Evolutionary conservation across 2,797 vertebrate species (phyloP).

Genomic region (Falco berigora): DNA sequence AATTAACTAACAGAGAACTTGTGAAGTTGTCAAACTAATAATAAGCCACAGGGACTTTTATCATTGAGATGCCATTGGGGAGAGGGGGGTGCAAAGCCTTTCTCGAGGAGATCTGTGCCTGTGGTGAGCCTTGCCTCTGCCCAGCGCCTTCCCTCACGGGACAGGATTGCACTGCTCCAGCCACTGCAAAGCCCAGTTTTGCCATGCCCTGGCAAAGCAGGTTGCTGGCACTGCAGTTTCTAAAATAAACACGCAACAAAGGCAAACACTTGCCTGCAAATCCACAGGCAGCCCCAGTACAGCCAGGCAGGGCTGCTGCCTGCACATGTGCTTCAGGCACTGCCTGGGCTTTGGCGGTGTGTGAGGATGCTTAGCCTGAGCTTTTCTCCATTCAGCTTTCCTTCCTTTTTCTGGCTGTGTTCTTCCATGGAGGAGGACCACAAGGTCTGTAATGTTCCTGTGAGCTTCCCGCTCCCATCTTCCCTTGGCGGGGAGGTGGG

Average conservation of each 20-base stretch:
- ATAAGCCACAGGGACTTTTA: constrained; percentile 72
- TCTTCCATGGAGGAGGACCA: fast-evolving
- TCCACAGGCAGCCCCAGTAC: not conserved
- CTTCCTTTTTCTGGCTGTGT: not conserved
- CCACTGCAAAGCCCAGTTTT: not conserved
- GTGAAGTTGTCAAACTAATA: constrained; percentile 80
- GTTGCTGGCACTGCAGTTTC: not conserved
- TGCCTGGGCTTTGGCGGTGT: fast-evolving
- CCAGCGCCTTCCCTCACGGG: not conserved
- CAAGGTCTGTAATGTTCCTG: not conserved
- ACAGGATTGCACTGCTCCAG: not conserved
- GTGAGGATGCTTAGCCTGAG: not conserved
- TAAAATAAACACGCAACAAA: not conserved
- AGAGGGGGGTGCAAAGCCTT: constrained; percentile 10
- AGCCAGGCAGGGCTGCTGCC: not conserved
- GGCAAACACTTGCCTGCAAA: not conserved
- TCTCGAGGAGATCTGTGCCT: not conserved
- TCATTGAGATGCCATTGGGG: constrained; percentile 68
- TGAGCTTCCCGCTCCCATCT: fast-evolving
- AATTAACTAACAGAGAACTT: constrained; percentile 81
- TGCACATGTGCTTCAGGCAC: fast-evolving
- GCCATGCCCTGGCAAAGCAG: fast-evolving
- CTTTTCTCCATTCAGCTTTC: not conserved
- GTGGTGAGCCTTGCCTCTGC: not conserved
- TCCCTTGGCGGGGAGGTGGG: not conserved